Evolutionary conservation across 2,797 vertebrate genomes (phyloP), one percentile per base, ranked within the genome.

Genomic region (Numenius phaeopus): DNA sequence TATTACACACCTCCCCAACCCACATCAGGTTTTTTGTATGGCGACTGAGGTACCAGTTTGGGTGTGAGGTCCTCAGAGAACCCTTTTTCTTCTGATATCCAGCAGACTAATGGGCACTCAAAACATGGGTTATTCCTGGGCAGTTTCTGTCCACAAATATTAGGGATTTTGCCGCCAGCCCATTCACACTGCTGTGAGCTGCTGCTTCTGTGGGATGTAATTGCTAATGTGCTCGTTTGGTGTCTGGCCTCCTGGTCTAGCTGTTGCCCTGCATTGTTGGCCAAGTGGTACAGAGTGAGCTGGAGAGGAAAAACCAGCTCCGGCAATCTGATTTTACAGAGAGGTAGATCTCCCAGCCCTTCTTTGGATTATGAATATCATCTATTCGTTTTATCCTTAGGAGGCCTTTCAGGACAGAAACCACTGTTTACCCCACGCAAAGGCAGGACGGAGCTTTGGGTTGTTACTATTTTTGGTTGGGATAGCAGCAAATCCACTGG

Each of bases 271-370:
- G 91, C 67, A 26, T 92, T 86, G 78, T 89, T 92, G 83, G 83
- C 87, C 88, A 89, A 87, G 65, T 87, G 92, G 61, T 83, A 4
- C 72, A 57, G 72, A 83, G 87, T 30, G 82, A 96, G 57, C 86
- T 65, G 71, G 67, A 85, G 93, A 87, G 64, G 95, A 92, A 89
- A 94, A 89, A 90, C 93, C 89, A 96, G 93, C 91, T 96, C 85
- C 1, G 1, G 40, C 4, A 3, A 91, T 95, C 93, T 86, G 93
- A 94, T 95, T 76, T 42, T 64, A 34, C 54, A 47, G 70, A 61
- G 64, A 77, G 66, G 61, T 71, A 32, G 61, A 50, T 94, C 59
- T 89, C 83, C 88, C 52, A 77, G 86, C 55, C 75, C 64, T 78
- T 64, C 49, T 81, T 46, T 80, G 67, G 92, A 50, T 67, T 84